These are phyloP conservation scores for Gyps fulvus DNA, from an alignment of 2,113 vertebrate genomes.

Conservation along the genomic window DNA sequence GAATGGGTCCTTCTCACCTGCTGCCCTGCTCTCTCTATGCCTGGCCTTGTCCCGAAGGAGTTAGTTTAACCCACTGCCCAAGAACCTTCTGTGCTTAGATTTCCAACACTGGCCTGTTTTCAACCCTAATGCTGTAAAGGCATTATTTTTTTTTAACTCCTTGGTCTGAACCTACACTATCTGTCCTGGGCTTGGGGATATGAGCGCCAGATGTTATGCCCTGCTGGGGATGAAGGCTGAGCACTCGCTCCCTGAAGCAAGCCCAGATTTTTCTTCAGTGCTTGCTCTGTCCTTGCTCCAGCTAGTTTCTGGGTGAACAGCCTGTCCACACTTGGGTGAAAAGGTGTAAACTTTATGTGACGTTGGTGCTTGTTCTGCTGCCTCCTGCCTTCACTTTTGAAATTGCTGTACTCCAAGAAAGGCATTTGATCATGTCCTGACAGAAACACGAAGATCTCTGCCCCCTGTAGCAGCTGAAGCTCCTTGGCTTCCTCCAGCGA, in stretches of 20 bases:
- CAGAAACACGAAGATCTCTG: neutral
- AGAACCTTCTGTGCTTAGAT: neutral
- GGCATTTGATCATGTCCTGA: neutral
- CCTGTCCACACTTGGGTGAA: neutral
- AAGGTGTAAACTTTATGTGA: neutral
- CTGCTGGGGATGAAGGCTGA: neutral
- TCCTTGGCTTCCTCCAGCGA: neutral
- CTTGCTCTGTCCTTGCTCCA: neutral
- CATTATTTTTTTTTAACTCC: neutral
- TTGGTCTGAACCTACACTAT: neutral
- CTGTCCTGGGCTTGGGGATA: neutral
- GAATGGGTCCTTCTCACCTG: neutral
- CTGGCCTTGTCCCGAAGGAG: neutral
- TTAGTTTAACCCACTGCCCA: neutral
- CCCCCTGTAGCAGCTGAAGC: neutral
- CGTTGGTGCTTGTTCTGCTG: neutral
- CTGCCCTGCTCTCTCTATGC: neutral
- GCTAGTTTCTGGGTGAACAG: neutral
- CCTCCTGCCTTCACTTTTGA: neutral
- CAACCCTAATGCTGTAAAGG: neutral
- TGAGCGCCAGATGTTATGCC: neutral
- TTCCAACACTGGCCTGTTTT: neutral
- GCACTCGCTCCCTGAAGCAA: rapidly evolving
- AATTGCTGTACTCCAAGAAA: neutral
- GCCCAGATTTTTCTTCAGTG: neutral